Evolutionary conservation across 2,113 vertebrate species (phyloP).

Genomic region (Perca schrenkii): DNA sequence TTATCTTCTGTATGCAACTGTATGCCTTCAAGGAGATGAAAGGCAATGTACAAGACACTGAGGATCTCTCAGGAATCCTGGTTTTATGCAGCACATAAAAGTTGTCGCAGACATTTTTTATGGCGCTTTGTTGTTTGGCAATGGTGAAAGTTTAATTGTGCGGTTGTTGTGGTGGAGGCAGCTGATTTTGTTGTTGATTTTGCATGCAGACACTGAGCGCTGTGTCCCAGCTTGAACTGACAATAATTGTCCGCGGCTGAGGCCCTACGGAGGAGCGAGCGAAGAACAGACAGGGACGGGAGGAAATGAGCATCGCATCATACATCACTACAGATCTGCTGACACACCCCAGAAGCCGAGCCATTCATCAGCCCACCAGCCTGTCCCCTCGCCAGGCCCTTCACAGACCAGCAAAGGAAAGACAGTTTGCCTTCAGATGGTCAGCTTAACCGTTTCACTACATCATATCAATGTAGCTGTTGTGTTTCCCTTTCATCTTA

Average conservation of each 20-base stretch:
- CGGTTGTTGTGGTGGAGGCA: constrained; percentile 54
- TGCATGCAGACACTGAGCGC: constrained; percentile 51
- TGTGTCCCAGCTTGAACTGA: constrained; percentile 64
- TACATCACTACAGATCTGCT: constrained; percentile 74
- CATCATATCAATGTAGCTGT: constrained; percentile 6
- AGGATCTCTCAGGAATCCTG: constrained; percentile 57
- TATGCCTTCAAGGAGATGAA: constrained; percentile 64
- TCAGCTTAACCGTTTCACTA: constrained; percentile 45
- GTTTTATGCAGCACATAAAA: constrained; percentile 56
- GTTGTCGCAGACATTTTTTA: constrained; percentile 37
- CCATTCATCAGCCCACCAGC: constrained; percentile 63
- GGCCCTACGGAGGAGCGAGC: constrained; percentile 36
- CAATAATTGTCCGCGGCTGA: constrained; percentile 57
- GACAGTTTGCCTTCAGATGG: constrained; percentile 21
- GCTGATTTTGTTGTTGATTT: constrained; percentile 45
- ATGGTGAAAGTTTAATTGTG: constrained; percentile 64
- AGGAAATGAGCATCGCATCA: constrained; percentile 74
- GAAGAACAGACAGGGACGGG: constrained; percentile 51
- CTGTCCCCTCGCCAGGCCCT: constrained; percentile 31
- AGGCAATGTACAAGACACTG: constrained; percentile 29
- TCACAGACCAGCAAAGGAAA: constrained; percentile 41
- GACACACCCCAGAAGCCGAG: constrained; percentile 69
- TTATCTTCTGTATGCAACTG: constrained; percentile 69
- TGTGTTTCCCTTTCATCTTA: constrained; percentile 31
- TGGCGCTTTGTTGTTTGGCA: constrained; percentile 64